Evolutionary conservation across 1,140 invertebrate genomes (phyloP).

Genomic region (Agraylea sexmaculata): DNA sequence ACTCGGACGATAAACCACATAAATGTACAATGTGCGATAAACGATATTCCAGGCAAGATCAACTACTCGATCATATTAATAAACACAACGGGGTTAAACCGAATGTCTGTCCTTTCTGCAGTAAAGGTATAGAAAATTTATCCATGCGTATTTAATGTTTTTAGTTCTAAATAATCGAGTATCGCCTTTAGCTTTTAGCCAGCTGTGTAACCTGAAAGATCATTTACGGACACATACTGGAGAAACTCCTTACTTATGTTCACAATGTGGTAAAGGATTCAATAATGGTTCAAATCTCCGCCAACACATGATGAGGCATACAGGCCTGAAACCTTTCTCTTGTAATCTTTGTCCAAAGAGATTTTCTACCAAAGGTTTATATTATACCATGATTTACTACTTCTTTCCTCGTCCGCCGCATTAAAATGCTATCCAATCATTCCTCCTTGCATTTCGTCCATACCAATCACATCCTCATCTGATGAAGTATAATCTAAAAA

Average conservation of each 20-base stretch:
- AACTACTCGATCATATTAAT: conserved; percentile 42
- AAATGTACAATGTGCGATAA: conserved; percentile 38
- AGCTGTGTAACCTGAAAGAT: conserved; percentile 39
- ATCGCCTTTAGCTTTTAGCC: conserved; percentile 33
- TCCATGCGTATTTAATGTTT: no score
- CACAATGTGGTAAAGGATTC: conserved; percentile 51
- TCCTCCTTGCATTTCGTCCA: no score
- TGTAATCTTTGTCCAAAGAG: conserved; percentile 48
- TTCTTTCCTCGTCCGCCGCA: no score
- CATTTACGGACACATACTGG: conserved; percentile 49
- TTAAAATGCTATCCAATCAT: no score
- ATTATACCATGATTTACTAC: conserved; percentile 6
- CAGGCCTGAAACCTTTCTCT: conserved; percentile 46
- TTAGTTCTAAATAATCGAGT: conserved; percentile 7
- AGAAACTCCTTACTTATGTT: conserved; percentile 51
- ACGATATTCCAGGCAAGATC: conserved; percentile 43
- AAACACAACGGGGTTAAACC: conserved; percentile 44
- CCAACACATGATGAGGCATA: conserved; percentile 49
- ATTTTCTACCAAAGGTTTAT: conserved; percentile 47
- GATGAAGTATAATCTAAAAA: no score
- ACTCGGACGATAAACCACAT: conserved; percentile 25
- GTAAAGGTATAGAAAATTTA: conserved; percentile 37
- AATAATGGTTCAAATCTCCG: conserved; percentile 46
- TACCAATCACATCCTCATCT: no score
- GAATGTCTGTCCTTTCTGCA: conserved; percentile 45